Evolutionary conservation across 2,113 vertebrate genomes (phyloP).

Genomic region (Sceloporus undulatus): DNA sequence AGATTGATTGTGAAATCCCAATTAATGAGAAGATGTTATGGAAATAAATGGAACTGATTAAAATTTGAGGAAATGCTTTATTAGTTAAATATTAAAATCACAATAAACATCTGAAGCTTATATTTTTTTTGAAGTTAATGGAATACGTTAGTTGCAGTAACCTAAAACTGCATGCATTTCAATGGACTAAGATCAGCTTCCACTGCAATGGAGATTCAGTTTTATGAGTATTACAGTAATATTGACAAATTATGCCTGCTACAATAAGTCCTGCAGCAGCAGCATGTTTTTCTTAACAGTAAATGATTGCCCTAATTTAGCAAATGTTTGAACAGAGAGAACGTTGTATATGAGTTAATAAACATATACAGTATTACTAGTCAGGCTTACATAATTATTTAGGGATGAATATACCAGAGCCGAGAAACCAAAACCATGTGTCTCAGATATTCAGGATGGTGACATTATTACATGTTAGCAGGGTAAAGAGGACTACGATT

Average conservation of each 20-base stretch:
- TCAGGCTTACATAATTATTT: conserved; percentile 52
- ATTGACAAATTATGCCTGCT: conserved; percentile 19
- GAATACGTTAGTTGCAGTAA: not conserved
- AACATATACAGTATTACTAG: conserved; percentile 41
- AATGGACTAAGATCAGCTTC: not conserved
- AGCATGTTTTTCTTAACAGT: not conserved
- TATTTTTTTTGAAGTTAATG: not conserved
- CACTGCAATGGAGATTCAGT: not conserved
- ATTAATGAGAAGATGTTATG: not conserved
- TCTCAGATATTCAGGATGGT: conserved; percentile 75
- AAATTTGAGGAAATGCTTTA: too few relatives aligned
- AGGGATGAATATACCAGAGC: conserved; percentile 53
- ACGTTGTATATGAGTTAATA: conserved; percentile 53
- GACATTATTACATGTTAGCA: conserved; percentile 68
- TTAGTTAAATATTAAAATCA: too few relatives aligned
- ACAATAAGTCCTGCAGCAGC: conserved; percentile 5
- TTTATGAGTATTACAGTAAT: conserved; percentile 23
- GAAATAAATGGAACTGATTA: too few relatives aligned
- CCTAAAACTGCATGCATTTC: not conserved
- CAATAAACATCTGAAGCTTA: not conserved
- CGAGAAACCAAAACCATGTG: conserved; percentile 69
- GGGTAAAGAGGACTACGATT: conserved; percentile 63
- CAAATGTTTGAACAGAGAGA: conserved; percentile 41
- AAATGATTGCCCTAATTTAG: not conserved
- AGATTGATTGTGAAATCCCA: not conserved